A percentile compares a stretch with the other conserved stretches of the same genome.
Conservation (phyloP, 2,888 invertebrate species). For the Elysia crispata region DNA sequence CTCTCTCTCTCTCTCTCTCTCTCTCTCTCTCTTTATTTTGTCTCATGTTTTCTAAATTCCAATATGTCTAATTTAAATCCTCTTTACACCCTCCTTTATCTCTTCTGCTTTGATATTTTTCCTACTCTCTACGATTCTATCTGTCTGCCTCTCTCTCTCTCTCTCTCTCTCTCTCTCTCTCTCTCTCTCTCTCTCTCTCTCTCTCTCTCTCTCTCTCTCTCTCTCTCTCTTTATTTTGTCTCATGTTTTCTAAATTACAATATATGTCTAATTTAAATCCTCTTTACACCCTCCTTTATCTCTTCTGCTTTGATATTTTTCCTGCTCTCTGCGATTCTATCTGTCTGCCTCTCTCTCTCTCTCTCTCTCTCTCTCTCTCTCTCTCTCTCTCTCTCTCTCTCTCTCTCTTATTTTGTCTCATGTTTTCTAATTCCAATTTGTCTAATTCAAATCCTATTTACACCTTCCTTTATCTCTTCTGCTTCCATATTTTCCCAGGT, state of each 20-base stretch:
- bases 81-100: too few species aligned
- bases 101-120: too few species aligned
- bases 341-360: neutral
- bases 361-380: neutral
- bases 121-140: neutral
- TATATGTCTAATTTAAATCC: too few species aligned
- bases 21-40: constrained; percentile 4
- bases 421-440: constrained; percentile 38
- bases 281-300: neutral
- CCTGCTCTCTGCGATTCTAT: neutral
- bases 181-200: neutral
- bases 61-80: neutral
- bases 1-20: constrained; percentile 20
- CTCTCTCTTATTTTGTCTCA: constrained; percentile 28
- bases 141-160: constrained; percentile 30
- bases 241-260: neutral
- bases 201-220: neutral
- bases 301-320: neutral
- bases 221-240: neutral
- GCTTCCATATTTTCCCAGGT: too few species aligned
- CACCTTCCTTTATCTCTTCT: constrained; percentile 17
- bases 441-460: neutral
- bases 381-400: constrained; percentile 13
- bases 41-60: neutral
- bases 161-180: neutral